Evolutionary conservation across 2,888 invertebrate species (phyloP), one percentile per base, ranked within the genome.

Genomic region (Agapetus fuscipes): DNA sequence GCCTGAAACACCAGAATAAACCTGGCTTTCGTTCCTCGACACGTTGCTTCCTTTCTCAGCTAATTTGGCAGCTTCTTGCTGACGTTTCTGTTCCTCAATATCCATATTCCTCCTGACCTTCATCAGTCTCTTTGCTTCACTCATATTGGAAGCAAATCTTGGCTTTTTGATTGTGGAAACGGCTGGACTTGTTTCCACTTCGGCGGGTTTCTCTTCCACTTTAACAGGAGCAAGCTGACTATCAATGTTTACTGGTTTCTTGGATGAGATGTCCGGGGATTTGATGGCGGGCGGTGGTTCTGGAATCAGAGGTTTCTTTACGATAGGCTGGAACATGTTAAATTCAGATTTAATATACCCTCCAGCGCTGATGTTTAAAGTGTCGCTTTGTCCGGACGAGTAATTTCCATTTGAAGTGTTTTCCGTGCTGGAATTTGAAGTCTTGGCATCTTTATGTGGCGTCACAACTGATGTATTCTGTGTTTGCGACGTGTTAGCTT

Each of bases 121-220:
- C 70, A 78, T 78, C 35, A 80, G 58, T 49, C 69, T 70, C 50
- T 70, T 74, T 1, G 80, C 79, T 61, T 82, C 81, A 49, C 71
- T 68, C 29, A 80, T 66, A 56, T 80, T 81, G 1, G 76, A 75
- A 1, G 80, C 80, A 40, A 78, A 74, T 61, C 78, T 82, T 0
- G 78, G 79, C 54, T 81, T 81, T 47, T 74, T 78, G 17, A 74
- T 51, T 10, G 69, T 70, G 4, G 53, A 40, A n/a, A 20, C 31
- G 13, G 15, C 20, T 3, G 29, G 36, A 17, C 6, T 10, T 15
- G 14, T 16, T 3, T 16, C 24, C 3, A 20, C 24, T 27, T 26
- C 30, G 3, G 12, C 3, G 4, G 30, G 30, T 9, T 11, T 17
- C 13, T 13, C 16, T 35, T 28, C 30, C 9, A 30, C 25, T 37